phyloP scores from a whole-genome alignment of 2,113 vertebrate species.

The Candoia aspera region DNA sequence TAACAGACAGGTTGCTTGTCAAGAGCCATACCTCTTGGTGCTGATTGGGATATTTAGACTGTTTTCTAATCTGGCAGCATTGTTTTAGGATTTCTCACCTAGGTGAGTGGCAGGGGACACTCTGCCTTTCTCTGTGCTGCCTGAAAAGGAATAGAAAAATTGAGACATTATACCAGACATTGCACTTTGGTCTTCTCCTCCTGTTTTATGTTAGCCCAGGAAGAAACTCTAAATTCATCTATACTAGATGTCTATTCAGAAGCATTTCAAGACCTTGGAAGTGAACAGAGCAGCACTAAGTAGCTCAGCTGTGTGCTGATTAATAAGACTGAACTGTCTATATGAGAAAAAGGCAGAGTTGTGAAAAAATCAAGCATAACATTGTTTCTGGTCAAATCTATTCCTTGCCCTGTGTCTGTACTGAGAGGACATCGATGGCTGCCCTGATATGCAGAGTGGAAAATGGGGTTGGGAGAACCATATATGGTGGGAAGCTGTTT shows the following conservation, averaged over 20 bases:
- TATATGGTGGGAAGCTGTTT: neutral
- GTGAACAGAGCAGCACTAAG: conserved; percentile 13
- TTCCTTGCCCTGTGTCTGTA: too few relatives aligned
- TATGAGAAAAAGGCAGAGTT: neutral
- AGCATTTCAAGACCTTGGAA: neutral
- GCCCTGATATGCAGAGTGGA: neutral
- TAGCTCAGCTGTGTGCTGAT: neutral
- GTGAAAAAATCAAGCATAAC: neutral
- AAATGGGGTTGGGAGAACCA: neutral
- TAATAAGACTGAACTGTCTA: neutral
- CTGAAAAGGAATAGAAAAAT: neutral
- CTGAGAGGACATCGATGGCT: neutral
- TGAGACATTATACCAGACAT: neutral
- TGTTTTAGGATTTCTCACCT: neutral
- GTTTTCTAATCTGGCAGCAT: neutral
- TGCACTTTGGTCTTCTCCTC: neutral
- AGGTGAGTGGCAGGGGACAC: neutral
- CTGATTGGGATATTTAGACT: too few relatives aligned
- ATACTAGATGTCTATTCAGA: neutral
- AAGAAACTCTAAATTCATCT: conserved; percentile 2
- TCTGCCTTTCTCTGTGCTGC: neutral
- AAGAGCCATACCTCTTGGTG: neutral
- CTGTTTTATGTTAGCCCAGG: neutral
- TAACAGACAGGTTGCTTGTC: neutral
- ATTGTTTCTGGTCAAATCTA: neutral